A percentile compares a stretch with the other conserved stretches of the same genome.
These are phyloP conservation scores for Bombus superbus DNA, from an alignment of 1,140 invertebrate genomes.

Conservation along the genomic window DNA sequence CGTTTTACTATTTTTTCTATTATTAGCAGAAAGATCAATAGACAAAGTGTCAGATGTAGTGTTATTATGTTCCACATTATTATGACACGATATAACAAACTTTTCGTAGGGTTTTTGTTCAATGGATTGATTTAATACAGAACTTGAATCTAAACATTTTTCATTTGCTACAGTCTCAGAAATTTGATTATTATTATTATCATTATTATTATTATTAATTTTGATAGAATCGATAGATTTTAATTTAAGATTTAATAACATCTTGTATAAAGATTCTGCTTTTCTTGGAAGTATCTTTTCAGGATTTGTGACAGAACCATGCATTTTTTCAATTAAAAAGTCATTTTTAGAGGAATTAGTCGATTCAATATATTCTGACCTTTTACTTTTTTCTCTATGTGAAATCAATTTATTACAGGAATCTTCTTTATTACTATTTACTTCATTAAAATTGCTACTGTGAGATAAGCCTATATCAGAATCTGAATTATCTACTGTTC, in stretches of 20 bases:
- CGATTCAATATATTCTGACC: neutral
- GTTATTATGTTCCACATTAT: neutral
- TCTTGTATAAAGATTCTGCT: neutral
- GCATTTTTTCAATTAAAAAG: neutral
- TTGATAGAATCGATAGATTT: neutral
- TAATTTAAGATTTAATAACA: neutral
- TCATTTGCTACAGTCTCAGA: neutral
- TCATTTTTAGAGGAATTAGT: neutral
- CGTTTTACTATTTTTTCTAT: neutral
- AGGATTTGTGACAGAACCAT: neutral
- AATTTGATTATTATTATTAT: neutral
- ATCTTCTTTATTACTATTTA: neutral
- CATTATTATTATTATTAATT: neutral
- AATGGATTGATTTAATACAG: neutral
- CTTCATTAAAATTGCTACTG: neutral
- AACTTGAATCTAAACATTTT: neutral
- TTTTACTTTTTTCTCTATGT: neutral
- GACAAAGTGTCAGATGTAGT: neutral
- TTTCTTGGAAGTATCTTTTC: neutral
- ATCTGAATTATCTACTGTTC: neutral
- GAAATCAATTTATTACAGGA: neutral
- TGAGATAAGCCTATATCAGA: neutral
- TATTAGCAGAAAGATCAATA: no score
- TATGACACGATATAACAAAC: no score
- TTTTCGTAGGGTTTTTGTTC: neutral